Percentiles rank a stretch among this genome's conserved stretches.
These are phyloP conservation scores for Erythrolamprus reginae DNA, from an alignment of 2,113 vertebrate genomes.

Conservation along the genomic window DNA sequence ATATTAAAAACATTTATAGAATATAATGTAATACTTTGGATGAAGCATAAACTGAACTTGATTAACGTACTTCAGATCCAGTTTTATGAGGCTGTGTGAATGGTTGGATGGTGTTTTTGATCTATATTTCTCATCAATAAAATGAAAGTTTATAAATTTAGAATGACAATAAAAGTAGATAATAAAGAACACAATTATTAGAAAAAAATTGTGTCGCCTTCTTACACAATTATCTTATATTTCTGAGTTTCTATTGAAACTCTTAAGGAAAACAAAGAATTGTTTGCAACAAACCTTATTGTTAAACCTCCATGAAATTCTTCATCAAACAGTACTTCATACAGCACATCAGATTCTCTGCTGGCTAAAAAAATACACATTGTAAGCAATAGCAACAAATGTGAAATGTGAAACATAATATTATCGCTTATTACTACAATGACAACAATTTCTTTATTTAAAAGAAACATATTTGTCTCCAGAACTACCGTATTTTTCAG, in stretches of 20 bases:
- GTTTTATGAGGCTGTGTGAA: neutral
- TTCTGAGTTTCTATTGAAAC: slow-evolving; percentile 15
- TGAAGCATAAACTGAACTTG: slow-evolving; percentile 4
- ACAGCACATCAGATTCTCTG: slow-evolving; percentile 92
- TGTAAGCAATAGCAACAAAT: neutral
- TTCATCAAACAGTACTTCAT: slow-evolving; percentile 96
- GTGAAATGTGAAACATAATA: neutral
- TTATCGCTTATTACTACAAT: neutral
- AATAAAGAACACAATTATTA: neutral
- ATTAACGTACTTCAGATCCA: neutral
- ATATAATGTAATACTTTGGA: neutral
- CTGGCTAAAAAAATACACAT: slow-evolving; percentile 71
- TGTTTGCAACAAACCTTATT: slow-evolving; percentile 77
- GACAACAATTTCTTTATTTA: neutral
- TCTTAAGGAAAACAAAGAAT: slow-evolving; percentile 5
- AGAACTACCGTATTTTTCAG: neutral
- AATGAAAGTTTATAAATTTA: neutral
- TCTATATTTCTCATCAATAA: neutral
- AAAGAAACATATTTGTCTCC: neutral
- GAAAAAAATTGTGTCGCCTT: neutral
- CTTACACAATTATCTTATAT: neutral
- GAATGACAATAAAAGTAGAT: neutral
- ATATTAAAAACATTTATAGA: neutral
- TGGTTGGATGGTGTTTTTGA: neutral
- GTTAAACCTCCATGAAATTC: slow-evolving; percentile 92